Evolutionary conservation across 2,888 invertebrate genomes (phyloP), one percentile per base, ranked within the genome.

Genomic region (Chelonus formosanus): DNA sequence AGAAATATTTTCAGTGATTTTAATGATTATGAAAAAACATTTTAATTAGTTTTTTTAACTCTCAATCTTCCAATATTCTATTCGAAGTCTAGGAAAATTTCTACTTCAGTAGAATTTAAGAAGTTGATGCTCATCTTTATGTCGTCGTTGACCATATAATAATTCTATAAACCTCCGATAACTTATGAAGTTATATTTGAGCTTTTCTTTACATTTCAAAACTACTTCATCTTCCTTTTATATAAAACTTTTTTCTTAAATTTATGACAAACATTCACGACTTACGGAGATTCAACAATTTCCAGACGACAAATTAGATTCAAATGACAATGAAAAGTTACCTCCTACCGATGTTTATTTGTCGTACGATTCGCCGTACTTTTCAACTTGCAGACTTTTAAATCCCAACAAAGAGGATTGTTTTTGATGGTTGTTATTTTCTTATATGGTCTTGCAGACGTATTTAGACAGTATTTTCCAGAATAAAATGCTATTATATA

Each of bases 221-320:
- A 52, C 7, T 32, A 52, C 52, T 52, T 52, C 52, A 52, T 52
- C 47, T 10, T 10, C n/a, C 20, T 47, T 10, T 10, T 47, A 47
- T 47, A 44, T 44, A 44, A 5, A 47, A 10, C 8, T 47, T 47
- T 47, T 8, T 10, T 10, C 47, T 47, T 4, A 10, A 47, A 8
- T 47, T 47, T 47, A 47, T 10, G n/a, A 47, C 47, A 47, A 10
- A 10, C 47, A 47, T 47, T 44, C 44, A 44, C 44, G 6, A 7
- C 44, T 44, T 44, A 5, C 10, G 20, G 3, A 20, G 20, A 20
- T 20, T 40, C 52, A 52, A 52, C 10, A 20, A 32, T 52, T 52
- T 52, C 52, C 34, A 20, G 32, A 52, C 32, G 52, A 52, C 52
- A 52, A 52, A 52, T 52, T 52, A 32, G 32, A 52, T 52, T 52